A percentile compares a stretch with the other conserved stretches of the same genome.
Conservation (phyloP, 2,888 invertebrate genomes). For the Platycheirus rosarum region DNA sequence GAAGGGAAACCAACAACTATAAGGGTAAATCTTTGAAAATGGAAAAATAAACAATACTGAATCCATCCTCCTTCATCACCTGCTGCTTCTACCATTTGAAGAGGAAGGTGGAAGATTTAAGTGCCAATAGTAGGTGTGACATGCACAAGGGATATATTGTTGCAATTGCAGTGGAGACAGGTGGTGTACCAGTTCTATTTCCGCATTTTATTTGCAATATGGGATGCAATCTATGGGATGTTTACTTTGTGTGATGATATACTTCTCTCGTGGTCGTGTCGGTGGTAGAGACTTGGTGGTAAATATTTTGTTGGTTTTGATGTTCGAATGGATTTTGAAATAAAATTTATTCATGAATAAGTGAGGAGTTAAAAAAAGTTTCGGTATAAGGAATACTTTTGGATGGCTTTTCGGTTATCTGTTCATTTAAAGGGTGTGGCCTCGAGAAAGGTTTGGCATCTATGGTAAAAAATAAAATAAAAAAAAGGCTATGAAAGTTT, state of each 20-base stretch:
- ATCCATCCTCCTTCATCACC: conserved; percentile 3
- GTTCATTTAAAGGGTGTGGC: too few species aligned
- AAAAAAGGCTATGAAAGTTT: too few species aligned
- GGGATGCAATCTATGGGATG: conserved; percentile 17
- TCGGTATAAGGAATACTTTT: too few species aligned
- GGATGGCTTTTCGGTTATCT: too few species aligned
- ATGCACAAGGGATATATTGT: conserved; percentile 15
- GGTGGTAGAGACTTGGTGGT: background rate
- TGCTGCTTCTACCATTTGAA: background rate
- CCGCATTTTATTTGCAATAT: conserved; percentile 17
- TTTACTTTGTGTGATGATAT: conserved; percentile 13
- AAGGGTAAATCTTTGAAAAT: conserved; percentile 44
- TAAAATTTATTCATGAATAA: too few species aligned
- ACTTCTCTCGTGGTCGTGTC: conserved; percentile 8
- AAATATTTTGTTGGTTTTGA: background rate
- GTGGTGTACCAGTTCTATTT: conserved; percentile 42
- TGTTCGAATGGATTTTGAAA: too few species aligned
- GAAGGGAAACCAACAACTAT: conserved; percentile 4
- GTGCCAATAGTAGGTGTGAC: conserved; percentile 40
- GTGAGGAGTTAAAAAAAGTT: too few species aligned
- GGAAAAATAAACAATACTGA: conserved; percentile 57
- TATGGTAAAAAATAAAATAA: too few species aligned
- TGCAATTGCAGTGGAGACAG: conserved; percentile 24
- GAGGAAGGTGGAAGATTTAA: conserved; percentile 6
- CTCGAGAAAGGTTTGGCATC: too few species aligned